Base-by-base conservation (phyloP, 1,140 invertebrate genomes). In the Penaeus indicus region DNA sequence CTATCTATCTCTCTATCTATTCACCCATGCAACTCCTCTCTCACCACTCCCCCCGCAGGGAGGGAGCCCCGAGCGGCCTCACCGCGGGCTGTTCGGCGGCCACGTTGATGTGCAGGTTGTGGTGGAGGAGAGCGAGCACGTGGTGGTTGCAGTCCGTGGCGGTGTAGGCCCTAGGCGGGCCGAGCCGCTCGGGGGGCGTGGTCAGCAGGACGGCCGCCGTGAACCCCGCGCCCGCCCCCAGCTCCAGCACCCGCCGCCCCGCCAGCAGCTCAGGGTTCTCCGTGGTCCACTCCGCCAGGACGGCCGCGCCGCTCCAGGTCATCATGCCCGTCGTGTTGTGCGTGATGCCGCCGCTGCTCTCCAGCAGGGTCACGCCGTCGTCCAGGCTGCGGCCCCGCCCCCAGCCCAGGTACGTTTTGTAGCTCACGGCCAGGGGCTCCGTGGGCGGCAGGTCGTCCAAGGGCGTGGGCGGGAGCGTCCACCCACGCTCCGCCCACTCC, bases 101-200 rank as follows among this genome's bases (percentile, higher is more conserved):
- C 81, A 88, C 42, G 72, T 88, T 90, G 32, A 90, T 77, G 8
- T 32, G 22, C 38, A 90, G 88, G 85, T 90, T 90, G 63, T 90
- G 90, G 60, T 84, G 81, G 22, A 90, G 87, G 62, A 90, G 77
- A 21, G 87, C 47, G 21, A 90, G 80, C 25, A 89, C 90, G 22
- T 86, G 87, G 60, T 81, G 90, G 85, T 90, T 87, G 54, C 88
- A 90, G 81, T 90, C 90, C 27, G 87, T 89, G 79, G 88, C 86
- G 27, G 72, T 79, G 87, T 90, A 90, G 22, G 84, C 60, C 18
- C 19, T 18, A 3, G 85, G 84, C 10, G 81, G 83, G 8, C 27
- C 82, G 11, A 38, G 47, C 18, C 47, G 54, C 27, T 63, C 62
- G n/a, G 38, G 42, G 22, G 67, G 64, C 18, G 72, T 69, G 27